Conservation (phyloP, 1,140 invertebrate species). For the Drosophila arawakana region DNA sequence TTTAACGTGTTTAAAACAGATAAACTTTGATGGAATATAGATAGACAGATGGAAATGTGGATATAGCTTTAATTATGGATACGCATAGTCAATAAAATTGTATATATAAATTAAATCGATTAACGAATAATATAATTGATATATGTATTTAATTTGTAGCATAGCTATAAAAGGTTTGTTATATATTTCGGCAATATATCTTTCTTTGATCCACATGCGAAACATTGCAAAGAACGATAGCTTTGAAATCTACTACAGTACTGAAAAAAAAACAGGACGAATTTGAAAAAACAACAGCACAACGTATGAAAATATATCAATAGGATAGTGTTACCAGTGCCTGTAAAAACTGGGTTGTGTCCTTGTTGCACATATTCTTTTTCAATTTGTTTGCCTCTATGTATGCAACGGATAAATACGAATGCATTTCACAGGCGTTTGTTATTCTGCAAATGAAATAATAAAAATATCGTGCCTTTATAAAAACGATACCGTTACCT, state of each 20-base stretch:
- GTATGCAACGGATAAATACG: constrained; percentile 19
- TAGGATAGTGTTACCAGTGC: constrained; percentile 3
- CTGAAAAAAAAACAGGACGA: not conserved
- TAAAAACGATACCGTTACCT: constrained; percentile 9
- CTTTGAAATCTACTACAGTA: no score
- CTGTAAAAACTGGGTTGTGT: constrained; percentile 4
- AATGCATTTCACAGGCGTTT: not conserved
- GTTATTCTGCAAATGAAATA: constrained; percentile 18
- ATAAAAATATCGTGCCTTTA: constrained; percentile 5
- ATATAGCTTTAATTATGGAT: not conserved
- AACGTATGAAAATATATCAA: constrained; percentile 9
- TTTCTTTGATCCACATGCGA: no score
- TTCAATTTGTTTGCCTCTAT: constrained; percentile 13
- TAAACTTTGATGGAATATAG: not conserved
- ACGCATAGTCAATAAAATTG: not conserved
- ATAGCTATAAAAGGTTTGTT: no score
- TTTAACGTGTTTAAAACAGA: not conserved
- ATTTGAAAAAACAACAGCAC: not conserved
- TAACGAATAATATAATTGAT: no score
- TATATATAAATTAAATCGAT: no score
- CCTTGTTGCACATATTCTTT: constrained; percentile 23
- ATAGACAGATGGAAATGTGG: not conserved
- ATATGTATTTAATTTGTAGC: no score
- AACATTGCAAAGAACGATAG: no score
- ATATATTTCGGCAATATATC: no score